These are phyloP conservation scores for Caenorhabditis remanei DNA, from an alignment of 1,140 invertebrate genomes.

Conservation along the genomic window DNA sequence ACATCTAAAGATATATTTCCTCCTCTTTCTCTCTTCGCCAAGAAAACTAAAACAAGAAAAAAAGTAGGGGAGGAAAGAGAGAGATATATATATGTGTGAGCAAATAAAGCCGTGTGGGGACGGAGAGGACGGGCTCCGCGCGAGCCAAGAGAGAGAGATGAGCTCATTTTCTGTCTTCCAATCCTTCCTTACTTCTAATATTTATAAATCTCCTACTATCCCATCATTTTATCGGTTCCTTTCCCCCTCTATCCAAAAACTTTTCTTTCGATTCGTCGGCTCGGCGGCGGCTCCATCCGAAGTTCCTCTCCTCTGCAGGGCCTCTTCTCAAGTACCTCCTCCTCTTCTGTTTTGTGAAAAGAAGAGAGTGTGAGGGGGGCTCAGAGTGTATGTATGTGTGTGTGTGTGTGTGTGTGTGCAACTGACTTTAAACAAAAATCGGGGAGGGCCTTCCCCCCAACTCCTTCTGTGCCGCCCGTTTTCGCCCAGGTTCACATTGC, in stretches of 20 bases:
- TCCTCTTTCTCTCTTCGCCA: too few species aligned
- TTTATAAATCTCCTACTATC: neutral
- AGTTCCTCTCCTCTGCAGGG: neutral
- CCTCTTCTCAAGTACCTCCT: constrained; percentile 53
- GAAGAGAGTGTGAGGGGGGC: neutral
- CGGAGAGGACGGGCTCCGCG: neutral
- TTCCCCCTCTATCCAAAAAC: neutral
- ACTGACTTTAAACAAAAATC: constrained; percentile 41
- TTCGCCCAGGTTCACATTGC: constrained; percentile 28
- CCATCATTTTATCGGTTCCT: neutral
- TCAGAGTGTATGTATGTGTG: neutral
- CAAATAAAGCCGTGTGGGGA: constrained; percentile 28
- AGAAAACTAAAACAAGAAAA: neutral
- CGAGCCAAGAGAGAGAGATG: too few species aligned
- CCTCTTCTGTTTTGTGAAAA: constrained; percentile 50
- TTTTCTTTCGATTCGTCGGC: neutral
- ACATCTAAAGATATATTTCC: constrained; percentile 19
- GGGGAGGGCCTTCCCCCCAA: neutral
- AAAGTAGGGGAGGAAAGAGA: neutral
- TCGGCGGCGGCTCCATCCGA: neutral
- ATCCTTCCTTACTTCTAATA: neutral
- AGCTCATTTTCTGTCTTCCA: neutral
- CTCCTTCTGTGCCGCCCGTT: neutral
- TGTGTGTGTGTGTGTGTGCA: constrained; percentile 36
- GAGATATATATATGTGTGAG: neutral